These are phyloP conservation scores for Erebia aethiops DNA, from an alignment of 2,888 invertebrate species.

Conservation along the genomic window DNA sequence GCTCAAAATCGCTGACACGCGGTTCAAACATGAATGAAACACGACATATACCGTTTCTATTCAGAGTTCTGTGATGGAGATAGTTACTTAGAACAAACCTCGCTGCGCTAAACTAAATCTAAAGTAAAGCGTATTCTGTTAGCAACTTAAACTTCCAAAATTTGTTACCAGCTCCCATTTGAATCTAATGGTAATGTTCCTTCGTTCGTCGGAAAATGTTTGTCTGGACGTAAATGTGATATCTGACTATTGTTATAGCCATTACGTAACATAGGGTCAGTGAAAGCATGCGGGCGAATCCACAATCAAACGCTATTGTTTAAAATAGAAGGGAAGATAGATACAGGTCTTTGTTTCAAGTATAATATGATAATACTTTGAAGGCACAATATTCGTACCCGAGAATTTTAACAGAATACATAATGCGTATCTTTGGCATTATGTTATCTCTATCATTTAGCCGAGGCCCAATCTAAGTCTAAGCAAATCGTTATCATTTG, in stretches of 20 bases:
- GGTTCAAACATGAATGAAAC: too few relatives aligned
- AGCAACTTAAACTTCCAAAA: not conserved
- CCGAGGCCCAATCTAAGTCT: too few relatives aligned
- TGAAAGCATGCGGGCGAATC: slow-evolving; percentile 13
- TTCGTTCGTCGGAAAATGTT: slow-evolving; percentile 5
- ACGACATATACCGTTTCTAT: too few relatives aligned
- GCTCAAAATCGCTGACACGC: too few relatives aligned
- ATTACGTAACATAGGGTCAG: not conserved
- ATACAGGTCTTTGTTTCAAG: slow-evolving; percentile 5
- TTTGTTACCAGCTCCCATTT: not conserved
- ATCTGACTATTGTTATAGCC: not conserved
- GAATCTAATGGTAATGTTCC: not conserved
- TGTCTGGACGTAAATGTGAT: not conserved
- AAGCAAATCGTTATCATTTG: too few relatives aligned
- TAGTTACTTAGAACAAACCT: not conserved
- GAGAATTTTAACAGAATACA: too few relatives aligned
- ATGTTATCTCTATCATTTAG: not conserved
- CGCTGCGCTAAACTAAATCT: not conserved
- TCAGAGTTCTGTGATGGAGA: too few relatives aligned
- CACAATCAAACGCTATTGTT: slow-evolving; percentile 10
- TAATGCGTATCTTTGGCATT: not conserved
- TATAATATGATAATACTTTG: not conserved
- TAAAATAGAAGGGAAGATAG: not conserved
- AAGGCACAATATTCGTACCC: not conserved
- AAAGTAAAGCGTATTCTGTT: not conserved